Conservation (phyloP, 2,888 invertebrate genomes). For the Hipparchia sbordonii region DNA sequence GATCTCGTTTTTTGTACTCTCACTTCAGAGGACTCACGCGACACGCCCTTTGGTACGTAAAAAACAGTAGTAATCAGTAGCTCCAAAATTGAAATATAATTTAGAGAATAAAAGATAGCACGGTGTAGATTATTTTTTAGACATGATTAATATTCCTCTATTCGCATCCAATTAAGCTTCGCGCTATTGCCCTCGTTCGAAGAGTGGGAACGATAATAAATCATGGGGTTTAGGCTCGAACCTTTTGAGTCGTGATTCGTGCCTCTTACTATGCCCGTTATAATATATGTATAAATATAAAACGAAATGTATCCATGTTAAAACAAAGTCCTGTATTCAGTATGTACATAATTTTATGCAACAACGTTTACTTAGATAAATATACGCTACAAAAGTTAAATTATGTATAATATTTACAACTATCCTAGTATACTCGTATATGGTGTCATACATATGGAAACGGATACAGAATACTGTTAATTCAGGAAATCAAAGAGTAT, state of each 20-base stretch:
- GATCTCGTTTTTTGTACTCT: too few relatives aligned
- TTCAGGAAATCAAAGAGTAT: background rate
- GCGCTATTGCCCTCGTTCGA: conserved; percentile 14
- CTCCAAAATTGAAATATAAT: background rate
- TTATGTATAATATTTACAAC: background rate
- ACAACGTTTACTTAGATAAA: background rate
- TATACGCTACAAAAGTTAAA: background rate
- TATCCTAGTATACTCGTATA: too few relatives aligned
- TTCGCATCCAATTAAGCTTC: conserved; percentile 20
- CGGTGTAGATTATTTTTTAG: background rate
- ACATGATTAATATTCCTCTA: conserved; percentile 22
- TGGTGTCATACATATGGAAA: too few relatives aligned
- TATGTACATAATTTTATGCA: too few relatives aligned
- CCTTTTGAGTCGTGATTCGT: conserved; percentile 23
- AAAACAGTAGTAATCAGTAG: background rate
- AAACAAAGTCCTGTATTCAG: too few relatives aligned
- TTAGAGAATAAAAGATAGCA: conserved; percentile 1
- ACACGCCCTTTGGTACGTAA: too few relatives aligned
- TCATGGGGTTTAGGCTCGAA: conserved; percentile 18
- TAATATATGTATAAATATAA: background rate
- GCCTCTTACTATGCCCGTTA: background rate
- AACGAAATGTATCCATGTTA: background rate
- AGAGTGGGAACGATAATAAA: conserved; percentile 22
- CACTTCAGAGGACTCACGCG: too few relatives aligned
- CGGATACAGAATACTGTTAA: too few relatives aligned